Evolutionary conservation across 92 coral and sea anemone species (phyloP).

Genomic region (Actinostola sp.): DNA sequence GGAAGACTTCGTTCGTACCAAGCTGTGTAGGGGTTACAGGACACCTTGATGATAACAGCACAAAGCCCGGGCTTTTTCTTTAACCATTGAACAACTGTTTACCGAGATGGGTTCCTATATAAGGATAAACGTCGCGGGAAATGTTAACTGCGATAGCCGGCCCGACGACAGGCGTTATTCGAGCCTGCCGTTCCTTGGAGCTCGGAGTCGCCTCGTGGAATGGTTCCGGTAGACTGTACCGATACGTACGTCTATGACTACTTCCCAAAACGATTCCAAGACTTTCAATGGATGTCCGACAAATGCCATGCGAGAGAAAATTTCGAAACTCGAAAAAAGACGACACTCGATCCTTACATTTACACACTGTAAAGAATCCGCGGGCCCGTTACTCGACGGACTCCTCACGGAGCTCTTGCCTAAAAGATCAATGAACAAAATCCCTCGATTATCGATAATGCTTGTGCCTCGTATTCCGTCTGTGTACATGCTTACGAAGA

Average conservation of each 20-base stretch:
- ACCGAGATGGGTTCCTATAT: conserved; percentile 83
- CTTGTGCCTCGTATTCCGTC: not conserved
- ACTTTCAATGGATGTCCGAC: not conserved
- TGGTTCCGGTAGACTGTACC: too few species aligned
- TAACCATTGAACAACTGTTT: conserved; percentile 76
- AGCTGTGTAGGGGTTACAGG: not conserved
- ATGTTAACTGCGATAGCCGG: not conserved
- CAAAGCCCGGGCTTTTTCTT: conserved; percentile 58
- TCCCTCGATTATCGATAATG: not conserved
- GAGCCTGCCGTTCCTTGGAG: conserved; percentile 45
- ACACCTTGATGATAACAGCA: not conserved
- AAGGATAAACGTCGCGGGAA: conserved; percentile 44
- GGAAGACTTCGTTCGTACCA: not conserved
- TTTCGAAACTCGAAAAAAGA: conserved; percentile 24
- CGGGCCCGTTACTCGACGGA: not conserved
- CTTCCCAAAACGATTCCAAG: not conserved
- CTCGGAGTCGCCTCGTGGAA: not conserved
- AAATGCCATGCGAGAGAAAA: not conserved
- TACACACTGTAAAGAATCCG: not conserved
- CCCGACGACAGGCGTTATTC: conserved; percentile 17
- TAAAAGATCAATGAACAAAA: not conserved
- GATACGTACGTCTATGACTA: too few species aligned
- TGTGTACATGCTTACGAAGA: not conserved
- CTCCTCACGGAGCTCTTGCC: not conserved
- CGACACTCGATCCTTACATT: conserved; percentile 22